Conservation (phyloP, 2,797 vertebrate genomes). For the Gallinago stenura region DNA sequence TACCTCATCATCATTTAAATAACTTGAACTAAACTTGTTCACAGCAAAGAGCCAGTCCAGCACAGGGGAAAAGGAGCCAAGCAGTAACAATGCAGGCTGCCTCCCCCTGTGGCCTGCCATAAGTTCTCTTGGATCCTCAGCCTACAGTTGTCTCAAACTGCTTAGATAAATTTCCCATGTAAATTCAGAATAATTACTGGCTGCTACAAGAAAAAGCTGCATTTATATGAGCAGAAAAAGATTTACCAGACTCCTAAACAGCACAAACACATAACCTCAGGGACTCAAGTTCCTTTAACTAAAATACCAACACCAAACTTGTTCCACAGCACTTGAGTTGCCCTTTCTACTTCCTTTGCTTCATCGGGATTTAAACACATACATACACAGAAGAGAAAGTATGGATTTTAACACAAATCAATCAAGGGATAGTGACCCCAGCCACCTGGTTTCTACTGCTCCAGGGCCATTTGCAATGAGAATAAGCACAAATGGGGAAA, state of each 20-base stretch:
- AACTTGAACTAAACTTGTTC: neutral
- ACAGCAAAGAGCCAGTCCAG: neutral
- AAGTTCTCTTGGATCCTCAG: neutral
- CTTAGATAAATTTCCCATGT: constrained; percentile 29
- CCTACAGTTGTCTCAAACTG: neutral
- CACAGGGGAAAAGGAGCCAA: neutral
- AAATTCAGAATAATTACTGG: constrained; percentile 17
- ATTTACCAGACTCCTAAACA: neutral
- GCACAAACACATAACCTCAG: neutral
- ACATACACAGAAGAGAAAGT: neutral
- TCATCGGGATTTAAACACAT: neutral
- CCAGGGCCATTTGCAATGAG: neutral
- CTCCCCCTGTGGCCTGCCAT: neutral
- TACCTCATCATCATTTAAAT: neutral
- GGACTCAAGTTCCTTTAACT: neutral
- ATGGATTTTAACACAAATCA: neutral
- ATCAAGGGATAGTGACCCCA: neutral
- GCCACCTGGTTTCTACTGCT: neutral
- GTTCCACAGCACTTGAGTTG: neutral
- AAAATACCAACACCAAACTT: neutral
- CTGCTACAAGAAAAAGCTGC: constrained; percentile 13
- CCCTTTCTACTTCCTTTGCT: neutral
- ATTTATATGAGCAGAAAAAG: neutral
- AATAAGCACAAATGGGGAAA: constrained; percentile 7
- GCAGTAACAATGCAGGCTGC: neutral